phyloP scores from a whole-genome alignment of 2,797 vertebrate species.

The Girardinus metallicus region DNA sequence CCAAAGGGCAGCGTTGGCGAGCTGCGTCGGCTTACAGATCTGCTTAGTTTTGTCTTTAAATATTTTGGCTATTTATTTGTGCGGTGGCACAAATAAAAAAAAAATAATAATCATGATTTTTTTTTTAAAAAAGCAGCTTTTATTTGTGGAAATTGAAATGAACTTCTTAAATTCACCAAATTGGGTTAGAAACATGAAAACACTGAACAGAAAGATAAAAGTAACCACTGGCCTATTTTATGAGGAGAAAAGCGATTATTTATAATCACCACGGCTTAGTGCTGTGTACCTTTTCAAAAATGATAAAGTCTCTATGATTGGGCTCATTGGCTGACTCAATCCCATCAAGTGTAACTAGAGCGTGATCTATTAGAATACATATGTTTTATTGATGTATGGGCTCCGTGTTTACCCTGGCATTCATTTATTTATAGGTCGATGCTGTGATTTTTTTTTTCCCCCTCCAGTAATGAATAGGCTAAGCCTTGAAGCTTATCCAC shows the following conservation, averaged over 20 bases:
- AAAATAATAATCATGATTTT: no score
- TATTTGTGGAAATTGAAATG: constrained; percentile 32
- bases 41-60: constrained; percentile 7
- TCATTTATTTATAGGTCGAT: constrained; percentile 82
- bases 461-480: constrained; percentile 82
- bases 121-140: no score
- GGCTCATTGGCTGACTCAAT: constrained; percentile 72
- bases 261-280: constrained; percentile 63
- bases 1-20: constrained; percentile 27
- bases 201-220: constrained; percentile 42
- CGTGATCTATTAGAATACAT: constrained; percentile 81
- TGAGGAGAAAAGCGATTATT: constrained; percentile 66
- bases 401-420: constrained; percentile 77
- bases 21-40: constrained; percentile 24
- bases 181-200: constrained; percentile 37
- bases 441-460: constrained; percentile 69
- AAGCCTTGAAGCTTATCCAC: constrained; percentile 79
- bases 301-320: constrained; percentile 67
- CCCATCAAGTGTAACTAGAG: constrained; percentile 79
- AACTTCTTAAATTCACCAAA: constrained; percentile 23
- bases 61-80: constrained; percentile 6
- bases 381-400: constrained; percentile 81
- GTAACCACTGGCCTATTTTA: constrained; percentile 62
- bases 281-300: constrained; percentile 58
- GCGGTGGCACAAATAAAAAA: not conserved